phyloP scores from a whole-genome alignment of 2,113 vertebrate species.

The Machaerirhynchus nigripectus region DNA sequence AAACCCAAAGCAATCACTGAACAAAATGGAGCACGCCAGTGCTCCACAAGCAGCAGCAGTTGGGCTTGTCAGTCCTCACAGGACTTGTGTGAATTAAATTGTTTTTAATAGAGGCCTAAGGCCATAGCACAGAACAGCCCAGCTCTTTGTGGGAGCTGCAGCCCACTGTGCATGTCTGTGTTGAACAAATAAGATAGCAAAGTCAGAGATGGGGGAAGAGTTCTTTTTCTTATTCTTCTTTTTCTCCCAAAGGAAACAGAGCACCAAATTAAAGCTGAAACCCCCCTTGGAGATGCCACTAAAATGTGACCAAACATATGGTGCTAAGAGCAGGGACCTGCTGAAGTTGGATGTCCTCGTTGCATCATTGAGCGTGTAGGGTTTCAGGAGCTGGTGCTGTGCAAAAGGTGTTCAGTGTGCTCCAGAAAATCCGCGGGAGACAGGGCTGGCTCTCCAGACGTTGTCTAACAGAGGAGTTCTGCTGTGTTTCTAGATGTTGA shows the following conservation, averaged over 20 bases:
- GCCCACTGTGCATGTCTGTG: background rate
- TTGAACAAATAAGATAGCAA: background rate
- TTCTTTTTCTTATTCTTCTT: background rate
- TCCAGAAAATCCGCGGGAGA: background rate
- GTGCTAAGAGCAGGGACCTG: background rate
- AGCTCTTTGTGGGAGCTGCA: slow-evolving; percentile 29
- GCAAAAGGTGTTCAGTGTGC: background rate
- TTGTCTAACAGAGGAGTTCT: background rate
- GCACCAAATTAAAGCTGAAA: background rate
- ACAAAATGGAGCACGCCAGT: slow-evolving; percentile 20
- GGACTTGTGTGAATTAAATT: slow-evolving; percentile 47
- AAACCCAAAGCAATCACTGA: slow-evolving; percentile 37
- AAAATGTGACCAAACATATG: slow-evolving; percentile 18
- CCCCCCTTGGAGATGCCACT: background rate
- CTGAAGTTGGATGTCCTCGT: background rate
- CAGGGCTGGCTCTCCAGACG: fast-evolving
- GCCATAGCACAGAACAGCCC: slow-evolving; percentile 46
- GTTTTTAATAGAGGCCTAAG: slow-evolving; percentile 57
- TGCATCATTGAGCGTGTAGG: background rate
- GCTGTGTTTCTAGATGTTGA: background rate
- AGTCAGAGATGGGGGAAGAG: background rate
- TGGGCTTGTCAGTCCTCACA: slow-evolving; percentile 54
- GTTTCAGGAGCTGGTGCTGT: background rate
- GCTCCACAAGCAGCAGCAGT: background rate
- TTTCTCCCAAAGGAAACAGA: background rate